Conservation (phyloP, 2,113 vertebrate genomes). For the Piprites chloris region DNA sequence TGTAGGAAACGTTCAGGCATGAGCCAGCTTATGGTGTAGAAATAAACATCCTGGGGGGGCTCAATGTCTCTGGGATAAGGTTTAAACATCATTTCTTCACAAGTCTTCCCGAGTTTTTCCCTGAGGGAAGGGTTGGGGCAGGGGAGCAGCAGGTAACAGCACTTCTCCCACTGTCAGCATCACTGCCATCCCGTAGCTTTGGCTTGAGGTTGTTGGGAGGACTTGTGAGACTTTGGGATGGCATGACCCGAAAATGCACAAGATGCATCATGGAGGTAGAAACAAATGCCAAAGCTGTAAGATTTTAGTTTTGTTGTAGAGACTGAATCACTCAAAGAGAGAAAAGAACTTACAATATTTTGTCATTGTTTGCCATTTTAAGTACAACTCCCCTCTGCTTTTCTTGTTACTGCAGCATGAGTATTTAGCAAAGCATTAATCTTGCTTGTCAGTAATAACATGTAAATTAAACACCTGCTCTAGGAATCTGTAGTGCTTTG, state of each 20-base stretch:
- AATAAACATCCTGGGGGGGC: neutral
- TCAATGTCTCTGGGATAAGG: neutral
- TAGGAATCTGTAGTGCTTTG: constrained; percentile 40
- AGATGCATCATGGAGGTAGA: neutral
- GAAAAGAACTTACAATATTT: neutral
- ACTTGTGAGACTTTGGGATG: neutral
- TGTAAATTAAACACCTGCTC: constrained; percentile 65
- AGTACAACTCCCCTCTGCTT: neutral
- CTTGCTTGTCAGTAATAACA: constrained; percentile 55
- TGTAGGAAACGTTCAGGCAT: neutral
- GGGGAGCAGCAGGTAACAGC: neutral
- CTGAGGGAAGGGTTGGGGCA: neutral
- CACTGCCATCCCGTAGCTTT: fast-evolving
- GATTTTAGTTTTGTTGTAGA: neutral
- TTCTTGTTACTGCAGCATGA: neutral
- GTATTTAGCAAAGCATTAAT: constrained; percentile 58
- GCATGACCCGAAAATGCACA: neutral
- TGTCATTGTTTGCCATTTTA: neutral
- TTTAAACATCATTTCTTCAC: neutral
- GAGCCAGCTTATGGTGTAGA: neutral
- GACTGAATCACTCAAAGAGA: neutral
- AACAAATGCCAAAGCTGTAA: neutral
- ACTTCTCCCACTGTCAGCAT: neutral
- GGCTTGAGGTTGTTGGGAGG: neutral
- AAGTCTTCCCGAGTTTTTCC: neutral